Percentiles rank a stretch among this genome's conserved stretches.
These are phyloP conservation scores for Bos javanicus DNA, from an alignment of 2,113 vertebrate species.

Conservation along the genomic window DNA sequence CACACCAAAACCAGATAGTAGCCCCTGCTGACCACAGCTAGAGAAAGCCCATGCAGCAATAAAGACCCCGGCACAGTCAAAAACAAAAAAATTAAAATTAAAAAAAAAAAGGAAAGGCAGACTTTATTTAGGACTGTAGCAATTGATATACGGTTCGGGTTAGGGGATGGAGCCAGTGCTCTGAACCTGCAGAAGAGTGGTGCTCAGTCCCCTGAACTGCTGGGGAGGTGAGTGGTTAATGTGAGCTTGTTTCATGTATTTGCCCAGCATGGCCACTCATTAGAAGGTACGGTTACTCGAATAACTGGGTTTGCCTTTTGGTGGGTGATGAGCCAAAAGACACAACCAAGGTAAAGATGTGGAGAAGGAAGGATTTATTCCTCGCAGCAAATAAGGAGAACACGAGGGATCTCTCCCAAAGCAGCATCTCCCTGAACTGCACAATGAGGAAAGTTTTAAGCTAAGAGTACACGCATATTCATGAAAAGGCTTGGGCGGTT, in stretches of 20 bases:
- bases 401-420: not conserved
- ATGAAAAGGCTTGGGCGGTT: not conserved
- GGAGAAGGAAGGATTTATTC: not conserved
- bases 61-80: not conserved
- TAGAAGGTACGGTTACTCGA: not conserved
- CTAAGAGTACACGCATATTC: not conserved
- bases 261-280: not conserved
- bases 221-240: too few relatives aligned
- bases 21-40: not conserved
- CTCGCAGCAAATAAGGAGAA: not conserved
- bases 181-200: not conserved
- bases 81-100: not conserved
- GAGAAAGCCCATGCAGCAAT: not conserved
- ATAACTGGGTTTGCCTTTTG: not conserved
- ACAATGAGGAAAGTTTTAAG: not conserved
- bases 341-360: not conserved
- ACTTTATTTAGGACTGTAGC: not conserved
- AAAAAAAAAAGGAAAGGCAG: not conserved
- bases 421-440: not conserved
- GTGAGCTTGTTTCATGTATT: not conserved
- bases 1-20: not conserved
- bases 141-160: rapidly evolving
- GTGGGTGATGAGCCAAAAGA: not conserved
- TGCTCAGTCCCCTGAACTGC: not conserved
- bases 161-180: not conserved